phyloP scores from a whole-genome alignment of 1,140 invertebrate genomes.

The Telenomus remus region DNA sequence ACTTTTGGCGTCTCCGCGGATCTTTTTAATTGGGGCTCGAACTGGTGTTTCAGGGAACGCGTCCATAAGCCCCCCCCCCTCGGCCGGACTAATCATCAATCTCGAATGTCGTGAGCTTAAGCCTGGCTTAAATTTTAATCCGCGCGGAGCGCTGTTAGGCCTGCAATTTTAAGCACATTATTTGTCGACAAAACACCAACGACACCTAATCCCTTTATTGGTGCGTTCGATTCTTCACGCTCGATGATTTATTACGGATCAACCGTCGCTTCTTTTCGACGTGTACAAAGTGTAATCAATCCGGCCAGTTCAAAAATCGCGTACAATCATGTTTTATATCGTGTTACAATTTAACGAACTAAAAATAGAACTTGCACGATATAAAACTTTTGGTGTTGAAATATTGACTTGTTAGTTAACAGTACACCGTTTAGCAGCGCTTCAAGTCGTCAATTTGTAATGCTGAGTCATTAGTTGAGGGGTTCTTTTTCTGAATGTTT shows the following conservation, averaged over 20 bases:
- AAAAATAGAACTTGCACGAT: too few species aligned
- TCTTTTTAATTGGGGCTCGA: slow-evolving; percentile 35
- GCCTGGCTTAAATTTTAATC: slow-evolving; percentile 56
- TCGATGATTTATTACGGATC: slow-evolving; percentile 17
- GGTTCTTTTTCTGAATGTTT: too few species aligned
- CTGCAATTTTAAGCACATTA: slow-evolving; percentile 57
- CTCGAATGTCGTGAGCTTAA: slow-evolving; percentile 50
- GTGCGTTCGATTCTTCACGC: slow-evolving; percentile 32
- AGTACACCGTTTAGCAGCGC: too few species aligned
- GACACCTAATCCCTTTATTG: slow-evolving; percentile 41
- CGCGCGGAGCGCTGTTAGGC: slow-evolving; percentile 45
- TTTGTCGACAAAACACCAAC: slow-evolving; percentile 52
- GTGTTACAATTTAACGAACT: too few species aligned
- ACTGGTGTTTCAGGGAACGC: slow-evolving; percentile 36
- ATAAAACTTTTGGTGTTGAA: too few species aligned
- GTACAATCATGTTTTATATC: too few species aligned
- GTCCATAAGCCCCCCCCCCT: slow-evolving; percentile 31
- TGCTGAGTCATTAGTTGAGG: too few species aligned
- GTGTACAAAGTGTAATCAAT: too few species aligned
- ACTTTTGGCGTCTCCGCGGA: slow-evolving; percentile 8
- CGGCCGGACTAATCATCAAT: slow-evolving; percentile 46
- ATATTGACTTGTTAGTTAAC: too few species aligned
- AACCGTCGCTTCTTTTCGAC: neutral
- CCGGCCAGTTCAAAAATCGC: too few species aligned
- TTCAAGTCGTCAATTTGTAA: too few species aligned